Evolutionary conservation across 2,797 vertebrate genomes (phyloP), one percentile per base, ranked within the genome.

Genomic region (Alfaro cultratus): DNA sequence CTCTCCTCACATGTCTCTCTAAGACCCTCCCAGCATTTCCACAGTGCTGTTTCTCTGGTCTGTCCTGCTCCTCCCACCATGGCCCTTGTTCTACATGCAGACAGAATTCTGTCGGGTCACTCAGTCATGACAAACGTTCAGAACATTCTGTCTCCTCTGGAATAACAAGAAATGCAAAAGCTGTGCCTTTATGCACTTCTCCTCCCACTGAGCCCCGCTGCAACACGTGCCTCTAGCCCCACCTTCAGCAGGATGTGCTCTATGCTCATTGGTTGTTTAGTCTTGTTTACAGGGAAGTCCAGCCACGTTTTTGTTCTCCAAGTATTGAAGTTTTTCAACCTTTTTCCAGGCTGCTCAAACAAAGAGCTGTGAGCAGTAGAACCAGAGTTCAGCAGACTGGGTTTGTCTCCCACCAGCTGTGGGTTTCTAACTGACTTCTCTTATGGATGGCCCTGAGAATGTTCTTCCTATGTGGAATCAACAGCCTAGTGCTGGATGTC

Each of bases 161-260:
- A 91, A 90, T 90, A 87, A 94, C 90, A 94, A 92, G 92, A 86
- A 81, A 89, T 91, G 83, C 83, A 92, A 94, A 94, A 90, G 88
- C 77, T 55, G 36, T 51, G 74, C 47, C 82, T 79, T 47, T 84
- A 73, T 79, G 68, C 79, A 77, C 84, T 85, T 81, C 87, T 86
- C 83, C 73, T 82, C 43, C 76, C 55, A 79, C 76, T 77, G 53
- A 74, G 76, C 29, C 82, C 57, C 67, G 74, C 62, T 75, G 62
- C 53, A 39, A 73, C 85, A 88, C 78, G 85, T 93, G 89, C 83
- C 78, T 83, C 23, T 31, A 47, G 68, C 60, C 77, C 84, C 45
- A 3, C 83, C 79, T 73, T 62, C 74, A 36, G 70, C n/a, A 60
- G 18, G 4, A 3, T 2, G 16, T 77, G 81, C 81, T 82, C 31